Base-by-base conservation (phyloP, 2,888 invertebrate genomes). In the Julus scandinavius region DNA sequence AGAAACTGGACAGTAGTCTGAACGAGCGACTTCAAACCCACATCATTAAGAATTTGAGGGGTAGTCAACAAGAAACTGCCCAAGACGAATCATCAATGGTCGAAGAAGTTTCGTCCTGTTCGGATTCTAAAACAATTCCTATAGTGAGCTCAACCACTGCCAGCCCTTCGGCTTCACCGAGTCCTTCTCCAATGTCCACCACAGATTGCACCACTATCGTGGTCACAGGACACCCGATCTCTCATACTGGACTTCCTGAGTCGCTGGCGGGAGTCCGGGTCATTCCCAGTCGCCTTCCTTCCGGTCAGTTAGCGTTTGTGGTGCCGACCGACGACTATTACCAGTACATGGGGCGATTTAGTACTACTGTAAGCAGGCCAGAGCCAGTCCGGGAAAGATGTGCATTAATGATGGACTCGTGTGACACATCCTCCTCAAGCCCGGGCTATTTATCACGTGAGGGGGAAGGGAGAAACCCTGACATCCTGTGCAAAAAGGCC, bases 271-370 rank as follows among this genome's bases (percentile, higher is more conserved):
- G 88, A 29, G 87, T 88, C 7, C 88, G 80, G 45, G 54, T 89
- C 20, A 63, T 92, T 58, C 93, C 93, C 0, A 92, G 92, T 1
- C 91, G 91, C 89, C 90, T 93, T 83, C 90, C 91, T 3, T 92
- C 91, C 89, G 93, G 93, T 3, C 92, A 93, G 87, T 89, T 93
- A 54, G 92, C 93, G 40, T 93, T 93, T 38, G 58, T 88, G 49
- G 29, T 89, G 38, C 89, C 89, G 83, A 63, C 85, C n/a, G 17
- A 86, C 9, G 54, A 29, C 4, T 29, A 50, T 20, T 20, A 54
- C 29, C 84, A 15, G 20, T 87, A 87, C 50, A 15, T n/a, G 17
- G 87, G 49, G n/a, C 41, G 41, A 17, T 40, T 2, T 9, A 11
- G 40, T n/a, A 0, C 85, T 40, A 20, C 85, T 29, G 72, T 29